Percentiles rank a stretch among this genome's conserved stretches.
phyloP scores from a whole-genome alignment of 2,113 vertebrate species.

The Apistogramma diplotaenia region DNA sequence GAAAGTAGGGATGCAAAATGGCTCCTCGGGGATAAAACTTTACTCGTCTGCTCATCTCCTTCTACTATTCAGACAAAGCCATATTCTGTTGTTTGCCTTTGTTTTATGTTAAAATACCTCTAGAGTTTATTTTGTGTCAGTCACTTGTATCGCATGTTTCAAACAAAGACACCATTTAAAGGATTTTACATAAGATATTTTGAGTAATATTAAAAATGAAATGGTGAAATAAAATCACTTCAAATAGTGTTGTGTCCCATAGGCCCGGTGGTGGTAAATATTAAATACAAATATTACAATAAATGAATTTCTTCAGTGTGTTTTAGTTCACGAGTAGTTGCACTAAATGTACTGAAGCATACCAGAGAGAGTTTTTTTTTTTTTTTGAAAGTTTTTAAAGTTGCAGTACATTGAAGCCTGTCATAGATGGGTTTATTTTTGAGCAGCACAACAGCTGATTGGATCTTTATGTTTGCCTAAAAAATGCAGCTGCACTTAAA shows the following conservation, averaged over 20 bases:
- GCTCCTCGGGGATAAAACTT: background rate
- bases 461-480: no score
- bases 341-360: no score
- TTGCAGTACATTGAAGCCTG: no score
- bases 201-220: background rate
- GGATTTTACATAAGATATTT: background rate
- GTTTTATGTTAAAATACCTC: background rate
- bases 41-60: background rate
- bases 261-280: background rate
- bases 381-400: no score
- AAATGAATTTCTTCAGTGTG: no score
- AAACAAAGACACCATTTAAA: background rate
- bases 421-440: no score
- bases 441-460: background rate
- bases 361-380: no score
- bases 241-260: background rate
- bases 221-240: no score
- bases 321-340: background rate
- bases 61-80: background rate
- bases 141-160: background rate
- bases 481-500: background rate
- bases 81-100: background rate
- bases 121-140: background rate
- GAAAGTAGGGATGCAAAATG: slow-evolving; percentile 3
- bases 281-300: background rate